Conservation (phyloP, 2,113 vertebrate species). For the Cyanoderma ruficeps region DNA sequence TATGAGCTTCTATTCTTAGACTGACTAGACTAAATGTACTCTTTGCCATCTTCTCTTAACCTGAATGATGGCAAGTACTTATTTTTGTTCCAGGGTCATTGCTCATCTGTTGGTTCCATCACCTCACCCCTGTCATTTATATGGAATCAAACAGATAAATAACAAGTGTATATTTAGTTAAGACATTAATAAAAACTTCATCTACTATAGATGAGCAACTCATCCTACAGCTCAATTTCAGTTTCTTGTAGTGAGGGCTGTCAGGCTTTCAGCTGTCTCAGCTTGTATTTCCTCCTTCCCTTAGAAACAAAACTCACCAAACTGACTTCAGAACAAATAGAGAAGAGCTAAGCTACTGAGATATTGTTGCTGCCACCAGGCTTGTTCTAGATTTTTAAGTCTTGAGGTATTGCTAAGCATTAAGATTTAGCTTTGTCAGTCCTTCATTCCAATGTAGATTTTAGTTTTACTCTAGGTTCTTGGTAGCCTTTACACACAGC, state of each 20-base stretch:
- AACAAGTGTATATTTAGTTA: not conserved
- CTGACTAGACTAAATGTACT: not conserved
- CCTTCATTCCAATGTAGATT: not conserved
- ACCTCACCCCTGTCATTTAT: not conserved
- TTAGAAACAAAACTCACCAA: not conserved
- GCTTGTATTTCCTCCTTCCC: not conserved
- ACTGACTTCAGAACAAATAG: not conserved
- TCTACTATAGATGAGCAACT: not conserved
- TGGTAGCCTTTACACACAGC: not conserved
- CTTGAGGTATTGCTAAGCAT: not conserved
- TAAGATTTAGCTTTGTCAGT: not conserved
- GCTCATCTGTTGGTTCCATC: not conserved
- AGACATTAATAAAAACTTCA: not conserved
- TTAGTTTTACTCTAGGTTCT: not conserved
- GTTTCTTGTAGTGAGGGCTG: not conserved
- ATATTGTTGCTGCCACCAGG: not conserved
- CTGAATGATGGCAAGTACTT: not conserved
- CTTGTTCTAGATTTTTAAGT: not conserved
- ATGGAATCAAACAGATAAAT: not conserved
- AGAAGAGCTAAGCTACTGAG: not conserved
- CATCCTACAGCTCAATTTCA: not conserved
- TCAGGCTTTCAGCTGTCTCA: not conserved
- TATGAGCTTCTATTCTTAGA: conserved; percentile 25
- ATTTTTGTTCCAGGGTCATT: not conserved
- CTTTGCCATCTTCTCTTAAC: not conserved